Conservation (phyloP, 1,140 invertebrate genomes). For the Ceratina japonica region DNA sequence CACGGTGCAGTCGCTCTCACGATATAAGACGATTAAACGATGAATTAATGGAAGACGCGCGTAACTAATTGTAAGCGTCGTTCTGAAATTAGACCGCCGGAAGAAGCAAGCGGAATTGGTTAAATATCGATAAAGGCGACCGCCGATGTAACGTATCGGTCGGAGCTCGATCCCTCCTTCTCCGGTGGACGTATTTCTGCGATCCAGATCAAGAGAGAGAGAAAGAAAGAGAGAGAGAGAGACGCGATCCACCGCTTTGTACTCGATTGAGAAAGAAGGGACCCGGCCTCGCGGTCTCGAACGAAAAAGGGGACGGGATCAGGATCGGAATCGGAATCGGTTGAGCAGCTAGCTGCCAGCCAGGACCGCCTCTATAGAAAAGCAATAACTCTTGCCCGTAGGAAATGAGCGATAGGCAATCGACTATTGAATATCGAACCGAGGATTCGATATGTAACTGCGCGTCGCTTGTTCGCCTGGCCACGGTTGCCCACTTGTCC, state of each 20-base stretch:
- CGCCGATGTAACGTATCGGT: neutral
- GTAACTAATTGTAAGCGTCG: constrained; percentile 7
- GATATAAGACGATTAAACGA: constrained; percentile 41
- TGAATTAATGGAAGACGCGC: constrained; percentile 32
- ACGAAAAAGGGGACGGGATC: neutral
- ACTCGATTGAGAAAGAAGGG: neutral
- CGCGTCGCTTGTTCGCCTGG: constrained; percentile 28
- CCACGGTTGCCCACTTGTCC: constrained; percentile 6
- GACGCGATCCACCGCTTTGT: neutral
- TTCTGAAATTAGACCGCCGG: neutral
- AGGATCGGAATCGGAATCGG: neutral
- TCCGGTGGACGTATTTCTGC: too few species aligned
- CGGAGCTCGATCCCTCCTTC: neutral
- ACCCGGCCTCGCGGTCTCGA: too few species aligned
- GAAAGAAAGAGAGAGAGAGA: too few species aligned
- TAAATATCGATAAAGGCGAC: neutral
- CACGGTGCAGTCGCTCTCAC: constrained; percentile 11
- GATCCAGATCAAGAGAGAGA: too few species aligned
- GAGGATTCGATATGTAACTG: constrained; percentile 42
- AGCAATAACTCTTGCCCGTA: constrained; percentile 48
- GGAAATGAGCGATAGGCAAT: constrained; percentile 52
- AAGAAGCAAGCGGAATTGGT: constrained; percentile 28
- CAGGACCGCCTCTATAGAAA: constrained; percentile 27
- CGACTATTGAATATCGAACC: constrained; percentile 50
- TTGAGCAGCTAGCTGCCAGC: neutral